Conservation (phyloP, 2,888 invertebrate genomes). For the Prenolepis imparis region DNA sequence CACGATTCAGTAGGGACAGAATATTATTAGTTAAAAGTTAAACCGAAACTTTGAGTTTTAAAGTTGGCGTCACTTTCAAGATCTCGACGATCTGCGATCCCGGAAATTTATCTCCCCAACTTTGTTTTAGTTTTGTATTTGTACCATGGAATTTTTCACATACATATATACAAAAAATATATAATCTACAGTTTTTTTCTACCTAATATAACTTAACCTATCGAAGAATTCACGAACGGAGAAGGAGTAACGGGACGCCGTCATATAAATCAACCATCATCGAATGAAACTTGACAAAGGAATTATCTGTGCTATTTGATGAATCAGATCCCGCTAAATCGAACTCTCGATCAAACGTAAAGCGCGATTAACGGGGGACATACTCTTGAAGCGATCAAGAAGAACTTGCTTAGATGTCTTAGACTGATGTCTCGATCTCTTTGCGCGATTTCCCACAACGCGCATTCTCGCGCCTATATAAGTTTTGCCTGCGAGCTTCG, state of each 20-base stretch:
- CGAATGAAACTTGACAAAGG: neutral
- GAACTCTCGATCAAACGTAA: neutral
- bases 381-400: neutral
- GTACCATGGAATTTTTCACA: neutral
- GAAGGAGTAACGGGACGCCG: neutral
- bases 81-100: neutral
- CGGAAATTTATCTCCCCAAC: neutral
- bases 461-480: constrained; percentile 16
- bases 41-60: neutral
- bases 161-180: neutral
- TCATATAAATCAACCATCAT: neutral
- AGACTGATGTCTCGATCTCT: neutral
- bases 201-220: neutral
- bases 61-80: neutral
- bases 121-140: neutral
- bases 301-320: neutral
- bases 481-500: constrained; percentile 27
- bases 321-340: neutral
- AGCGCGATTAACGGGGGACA: neutral
- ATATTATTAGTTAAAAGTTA: neutral
- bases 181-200: neutral
- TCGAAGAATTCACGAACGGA: neutral
- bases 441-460: constrained; percentile 9
- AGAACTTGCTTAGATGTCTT: too few relatives aligned
- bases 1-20: neutral